Evolutionary conservation across 1,140 invertebrate genomes (phyloP).

Genomic region (honey bee (Apis mellifera)): DNA sequence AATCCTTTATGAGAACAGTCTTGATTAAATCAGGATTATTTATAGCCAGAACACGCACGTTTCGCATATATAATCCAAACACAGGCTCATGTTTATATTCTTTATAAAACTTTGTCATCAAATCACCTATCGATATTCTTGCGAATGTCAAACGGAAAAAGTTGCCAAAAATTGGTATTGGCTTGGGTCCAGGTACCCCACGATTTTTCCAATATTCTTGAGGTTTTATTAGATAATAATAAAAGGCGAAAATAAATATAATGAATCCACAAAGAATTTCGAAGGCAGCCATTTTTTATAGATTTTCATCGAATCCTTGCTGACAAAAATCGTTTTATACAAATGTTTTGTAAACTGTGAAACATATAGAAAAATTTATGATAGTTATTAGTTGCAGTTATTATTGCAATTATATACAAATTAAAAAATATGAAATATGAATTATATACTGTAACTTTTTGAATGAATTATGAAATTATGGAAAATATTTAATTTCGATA

Average conservation of each 20-base stretch:
- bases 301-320: neutral
- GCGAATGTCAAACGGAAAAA: constrained; percentile 52
- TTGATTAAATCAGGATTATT: constrained; percentile 79
- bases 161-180: constrained; percentile 71
- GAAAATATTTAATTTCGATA: no score
- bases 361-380: neutral
- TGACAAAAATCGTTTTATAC: no score
- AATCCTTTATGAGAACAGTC: constrained; percentile 80
- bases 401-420: no score
- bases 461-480: no score
- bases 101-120: constrained; percentile 49
- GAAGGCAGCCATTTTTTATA: neutral
- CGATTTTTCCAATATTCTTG: constrained; percentile 71
- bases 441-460: no score
- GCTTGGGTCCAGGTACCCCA: constrained; percentile 65
- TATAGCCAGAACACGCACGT: constrained; percentile 69
- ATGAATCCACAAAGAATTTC: constrained; percentile 55
- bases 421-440: no score
- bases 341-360: neutral
- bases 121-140: constrained; percentile 41
- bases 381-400: no score
- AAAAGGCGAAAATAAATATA: constrained; percentile 40
- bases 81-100: constrained; percentile 70
- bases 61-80: constrained; percentile 76
- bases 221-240: constrained; percentile 51